Evolutionary conservation across 2,888 invertebrate genomes (phyloP).

Genomic region (Synanthedon formicaeformis): DNA sequence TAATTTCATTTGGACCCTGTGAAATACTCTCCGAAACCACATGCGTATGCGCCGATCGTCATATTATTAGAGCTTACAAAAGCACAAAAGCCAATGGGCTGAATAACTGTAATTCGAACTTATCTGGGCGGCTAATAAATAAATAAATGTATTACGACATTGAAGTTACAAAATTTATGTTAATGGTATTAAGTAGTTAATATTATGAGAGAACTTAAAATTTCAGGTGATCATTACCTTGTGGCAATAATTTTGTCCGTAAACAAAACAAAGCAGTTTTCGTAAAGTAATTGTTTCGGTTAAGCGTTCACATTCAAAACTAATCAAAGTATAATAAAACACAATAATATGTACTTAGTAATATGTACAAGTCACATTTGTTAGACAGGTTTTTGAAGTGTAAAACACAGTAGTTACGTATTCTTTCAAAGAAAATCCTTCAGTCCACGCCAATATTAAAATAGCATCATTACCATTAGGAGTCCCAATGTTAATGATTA

Average conservation of each 20-base stretch:
- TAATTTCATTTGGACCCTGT: conserved; percentile 53
- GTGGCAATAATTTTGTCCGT: background rate
- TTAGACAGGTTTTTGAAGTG: background rate
- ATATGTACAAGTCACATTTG: too few species aligned
- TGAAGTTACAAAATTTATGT: too few species aligned
- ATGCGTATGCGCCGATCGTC: conserved; percentile 22
- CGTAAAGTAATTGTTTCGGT: background rate
- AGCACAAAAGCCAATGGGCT: too few species aligned
- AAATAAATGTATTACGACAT: too few species aligned
- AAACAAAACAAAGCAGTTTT: background rate
- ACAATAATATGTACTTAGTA: too few species aligned
- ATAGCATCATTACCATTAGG: conserved; percentile 16
- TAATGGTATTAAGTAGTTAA: too few species aligned
- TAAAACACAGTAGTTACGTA: background rate
- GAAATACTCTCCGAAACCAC: conserved; percentile 37
- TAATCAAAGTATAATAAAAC: too few species aligned
- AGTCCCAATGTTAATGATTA: conserved; percentile 22
- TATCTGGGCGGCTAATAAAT: too few species aligned
- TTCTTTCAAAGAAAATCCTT: conserved; percentile 30
- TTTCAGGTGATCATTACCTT: background rate
- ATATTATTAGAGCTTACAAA: background rate
- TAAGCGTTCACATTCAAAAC: too few species aligned
- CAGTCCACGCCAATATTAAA: background rate
- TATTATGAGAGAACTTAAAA: too few species aligned
- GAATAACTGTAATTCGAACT: too few species aligned